These are phyloP conservation scores for Rattus rattus DNA, from an alignment of 2,113 vertebrate genomes.

Conservation along the genomic window DNA sequence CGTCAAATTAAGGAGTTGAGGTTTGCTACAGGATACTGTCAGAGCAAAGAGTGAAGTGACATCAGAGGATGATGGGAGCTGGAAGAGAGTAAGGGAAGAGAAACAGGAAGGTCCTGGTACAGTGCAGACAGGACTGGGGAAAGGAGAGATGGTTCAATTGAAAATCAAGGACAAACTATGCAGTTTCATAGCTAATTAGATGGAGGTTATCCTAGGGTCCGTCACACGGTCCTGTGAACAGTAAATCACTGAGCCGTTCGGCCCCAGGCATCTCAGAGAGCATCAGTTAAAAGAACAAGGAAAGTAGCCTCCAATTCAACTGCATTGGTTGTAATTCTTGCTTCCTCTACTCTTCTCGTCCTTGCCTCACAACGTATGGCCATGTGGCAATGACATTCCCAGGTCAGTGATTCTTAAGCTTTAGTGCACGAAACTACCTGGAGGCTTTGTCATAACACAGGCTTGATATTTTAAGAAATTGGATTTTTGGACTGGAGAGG, in stretches of 20 bases:
- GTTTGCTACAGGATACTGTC: neutral
- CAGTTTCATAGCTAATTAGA: neutral
- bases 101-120: neutral
- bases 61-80: neutral
- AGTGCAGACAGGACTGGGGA: neutral
- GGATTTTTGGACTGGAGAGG: too few relatives aligned
- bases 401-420: neutral
- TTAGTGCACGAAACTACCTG: neutral
- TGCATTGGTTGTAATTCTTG: neutral
- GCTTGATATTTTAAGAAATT: neutral
- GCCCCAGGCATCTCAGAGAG: neutral
- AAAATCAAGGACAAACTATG: neutral
- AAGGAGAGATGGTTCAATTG: neutral
- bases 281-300: neutral
- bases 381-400: neutral
- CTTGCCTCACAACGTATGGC: neutral
- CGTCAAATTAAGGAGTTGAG: neutral
- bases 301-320: neutral
- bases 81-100: neutral
- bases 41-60: neutral
- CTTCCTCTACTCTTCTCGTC: neutral
- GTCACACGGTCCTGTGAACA: neutral
- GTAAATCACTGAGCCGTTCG: neutral
- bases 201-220: neutral
- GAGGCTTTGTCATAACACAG: neutral